These are phyloP conservation scores for Luidia sarsii DNA, from an alignment of 53 echinoderm and acorn worm species.

Conservation along the genomic window DNA sequence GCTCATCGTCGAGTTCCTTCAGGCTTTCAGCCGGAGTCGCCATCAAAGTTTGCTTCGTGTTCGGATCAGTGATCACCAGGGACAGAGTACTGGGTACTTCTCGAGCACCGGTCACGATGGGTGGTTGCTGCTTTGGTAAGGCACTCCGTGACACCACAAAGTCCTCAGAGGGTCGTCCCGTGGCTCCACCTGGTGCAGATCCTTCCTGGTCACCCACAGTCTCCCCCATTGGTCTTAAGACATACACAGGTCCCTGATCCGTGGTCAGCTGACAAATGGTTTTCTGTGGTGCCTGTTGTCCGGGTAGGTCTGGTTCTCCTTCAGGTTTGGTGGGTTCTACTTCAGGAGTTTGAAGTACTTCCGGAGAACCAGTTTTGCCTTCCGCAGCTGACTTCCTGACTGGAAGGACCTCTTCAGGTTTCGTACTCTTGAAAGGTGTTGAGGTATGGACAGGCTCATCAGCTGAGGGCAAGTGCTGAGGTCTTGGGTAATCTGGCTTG, in stretches of 20 bases:
- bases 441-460: neutral
- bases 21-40: constrained; percentile 63
- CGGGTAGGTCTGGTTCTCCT: neutral
- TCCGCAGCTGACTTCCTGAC: no score
- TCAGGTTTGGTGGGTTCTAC: neutral
- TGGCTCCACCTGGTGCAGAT: constrained; percentile 3
- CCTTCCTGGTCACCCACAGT: constrained; percentile 13
- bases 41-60: constrained; percentile 50
- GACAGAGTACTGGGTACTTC: constrained; percentile 31
- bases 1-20: constrained; percentile 45
- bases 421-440: neutral
- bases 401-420: no score
- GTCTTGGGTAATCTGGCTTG: neutral
- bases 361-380: neutral
- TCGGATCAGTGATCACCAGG: constrained; percentile 59
- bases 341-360: no score
- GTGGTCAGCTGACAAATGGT: constrained; percentile 70
- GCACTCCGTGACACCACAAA: constrained; percentile 23
- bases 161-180: constrained; percentile 20
- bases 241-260: constrained; percentile 80
- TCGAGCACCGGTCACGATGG: constrained; percentile 24
- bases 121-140: constrained; percentile 15
- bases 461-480: neutral
- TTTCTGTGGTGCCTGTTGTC: neutral
- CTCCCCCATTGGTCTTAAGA: constrained; percentile 59